Conservation (phyloP, 2,888 invertebrate genomes). For the Adela reaumurella region DNA sequence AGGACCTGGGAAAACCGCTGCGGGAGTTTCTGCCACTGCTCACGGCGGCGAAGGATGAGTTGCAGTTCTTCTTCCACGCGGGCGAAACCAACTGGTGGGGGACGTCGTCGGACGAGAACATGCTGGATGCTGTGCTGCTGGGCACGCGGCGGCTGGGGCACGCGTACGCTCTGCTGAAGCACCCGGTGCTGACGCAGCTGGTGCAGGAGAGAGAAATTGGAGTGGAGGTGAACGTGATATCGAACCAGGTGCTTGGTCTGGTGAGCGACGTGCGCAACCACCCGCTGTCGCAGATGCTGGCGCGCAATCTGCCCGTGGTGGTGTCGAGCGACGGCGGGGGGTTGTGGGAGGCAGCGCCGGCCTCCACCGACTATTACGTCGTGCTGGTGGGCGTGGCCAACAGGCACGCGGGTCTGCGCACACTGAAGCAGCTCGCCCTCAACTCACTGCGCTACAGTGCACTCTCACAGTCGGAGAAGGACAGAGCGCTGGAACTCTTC, state of each 20-base stretch:
- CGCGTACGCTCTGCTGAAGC: slow-evolving; percentile 70
- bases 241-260: slow-evolving; percentile 70
- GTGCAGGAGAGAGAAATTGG: slow-evolving; percentile 60
- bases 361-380: slow-evolving; percentile 76
- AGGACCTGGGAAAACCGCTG: slow-evolving; percentile 66
- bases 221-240: slow-evolving; percentile 75
- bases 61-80: slow-evolving; percentile 75
- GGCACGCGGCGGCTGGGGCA: slow-evolving; percentile 76
- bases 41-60: slow-evolving; percentile 34
- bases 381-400: slow-evolving; percentile 75
- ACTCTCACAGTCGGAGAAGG: slow-evolving; percentile 43
- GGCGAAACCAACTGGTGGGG: slow-evolving; percentile 80
- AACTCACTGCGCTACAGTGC: slow-evolving; percentile 73
- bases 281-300: slow-evolving; percentile 62
- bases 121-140: slow-evolving; percentile 72
- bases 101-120: slow-evolving; percentile 63
- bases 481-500: slow-evolving; percentile 49
- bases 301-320: slow-evolving; percentile 67
- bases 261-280: slow-evolving; percentile 73
- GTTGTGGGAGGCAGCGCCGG: slow-evolving; percentile 67
- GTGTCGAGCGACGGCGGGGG: slow-evolving; percentile 79
- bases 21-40: slow-evolving; percentile 58
- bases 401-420: slow-evolving; percentile 60
- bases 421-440: slow-evolving; percentile 69
- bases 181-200: slow-evolving; percentile 61